Base-by-base conservation (phyloP, 2,113 vertebrate genomes). In the Ranitomeya variabilis region DNA sequence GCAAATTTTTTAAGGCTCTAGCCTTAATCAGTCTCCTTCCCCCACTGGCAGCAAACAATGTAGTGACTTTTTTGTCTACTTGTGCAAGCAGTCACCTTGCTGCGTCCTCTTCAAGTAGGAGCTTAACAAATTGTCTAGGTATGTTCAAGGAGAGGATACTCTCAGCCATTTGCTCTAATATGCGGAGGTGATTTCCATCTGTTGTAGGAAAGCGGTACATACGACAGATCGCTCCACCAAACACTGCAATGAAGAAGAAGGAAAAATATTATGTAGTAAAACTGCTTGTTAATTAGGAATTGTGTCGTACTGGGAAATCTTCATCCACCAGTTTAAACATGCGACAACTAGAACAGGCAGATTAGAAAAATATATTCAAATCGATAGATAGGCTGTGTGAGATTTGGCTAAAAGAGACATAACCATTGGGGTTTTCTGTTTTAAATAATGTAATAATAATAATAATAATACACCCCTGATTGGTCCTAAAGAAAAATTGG, bases 111-210 rank as follows among this genome's bases (percentile, higher is more conserved):
- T 99, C 98, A 86, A 99, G 94, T 83, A 99, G 94, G 7, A 99
- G 96, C 82, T 97, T 99, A 90, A 99, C 96, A 9, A 98, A 98
- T 93, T 99, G 98, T 69, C 97, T 93, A 67, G 98, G 98, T 86
- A 99, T 93, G 69, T 99, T 97, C 62, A 99, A 90, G 0, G 98
- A 99, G 23, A 99, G 95, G 86, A 97, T 64, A 0, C 97, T 99
- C 92, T 99, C 98, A 0, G 97, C 98, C 98, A 99, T 99, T 93
- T 99, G 98, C 92, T 99, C 98, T 92, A 99, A 93, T 90, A 99
- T 97, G 54, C 98, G 95, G 57, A 99, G 92, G 91, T 99, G 97
- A 93, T 97, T 99, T 86, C 97, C 98, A 0, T 97, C 97, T 0
- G 97, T 99, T 62, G 97, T 97, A 55, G 98, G 98, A 91, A 99